Percentiles rank a stretch among this genome's conserved stretches.
These are phyloP conservation scores for Turnix velox DNA, from an alignment of 2,113 vertebrate genomes.

Conservation along the genomic window DNA sequence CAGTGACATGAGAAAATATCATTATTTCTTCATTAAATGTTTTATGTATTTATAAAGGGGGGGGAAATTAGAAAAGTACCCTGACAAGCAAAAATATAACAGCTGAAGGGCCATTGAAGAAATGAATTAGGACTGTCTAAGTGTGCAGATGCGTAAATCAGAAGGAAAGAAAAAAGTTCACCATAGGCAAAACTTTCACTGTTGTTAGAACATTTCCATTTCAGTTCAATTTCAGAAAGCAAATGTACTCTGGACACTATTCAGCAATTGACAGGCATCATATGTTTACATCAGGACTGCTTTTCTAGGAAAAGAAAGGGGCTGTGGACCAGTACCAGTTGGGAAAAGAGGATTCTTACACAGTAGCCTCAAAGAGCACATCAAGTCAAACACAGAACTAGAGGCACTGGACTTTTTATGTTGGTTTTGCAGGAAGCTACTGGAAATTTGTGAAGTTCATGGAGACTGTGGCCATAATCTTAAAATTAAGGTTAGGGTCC, in stretches of 20 bases:
- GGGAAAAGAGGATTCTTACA: background rate
- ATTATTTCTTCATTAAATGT: constrained; percentile 77
- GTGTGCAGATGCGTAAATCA: background rate
- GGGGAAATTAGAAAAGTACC: background rate
- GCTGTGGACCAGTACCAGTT: background rate
- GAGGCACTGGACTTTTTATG: background rate
- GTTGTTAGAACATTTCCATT: background rate
- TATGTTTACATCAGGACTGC: background rate
- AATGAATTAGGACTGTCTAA: constrained; percentile 37
- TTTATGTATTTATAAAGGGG: constrained; percentile 22
- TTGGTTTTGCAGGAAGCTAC: background rate
- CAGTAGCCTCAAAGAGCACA: background rate
- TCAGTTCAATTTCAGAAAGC: background rate
- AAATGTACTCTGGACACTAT: background rate
- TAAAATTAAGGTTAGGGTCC: background rate
- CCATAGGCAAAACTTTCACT: background rate
- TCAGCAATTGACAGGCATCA: accelerated
- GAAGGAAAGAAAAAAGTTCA: background rate
- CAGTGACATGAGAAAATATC: constrained; percentile 67
- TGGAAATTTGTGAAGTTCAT: background rate
- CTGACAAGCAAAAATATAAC: constrained; percentile 46
- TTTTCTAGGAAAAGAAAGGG: background rate
- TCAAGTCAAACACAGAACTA: background rate
- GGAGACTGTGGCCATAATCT: background rate
- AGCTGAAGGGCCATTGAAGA: constrained; percentile 18